Percentiles rank a stretch among this genome's conserved stretches.
Evolutionary conservation across 2,113 vertebrate species (phyloP).

Genomic region (Erythrolamprus reginae): DNA sequence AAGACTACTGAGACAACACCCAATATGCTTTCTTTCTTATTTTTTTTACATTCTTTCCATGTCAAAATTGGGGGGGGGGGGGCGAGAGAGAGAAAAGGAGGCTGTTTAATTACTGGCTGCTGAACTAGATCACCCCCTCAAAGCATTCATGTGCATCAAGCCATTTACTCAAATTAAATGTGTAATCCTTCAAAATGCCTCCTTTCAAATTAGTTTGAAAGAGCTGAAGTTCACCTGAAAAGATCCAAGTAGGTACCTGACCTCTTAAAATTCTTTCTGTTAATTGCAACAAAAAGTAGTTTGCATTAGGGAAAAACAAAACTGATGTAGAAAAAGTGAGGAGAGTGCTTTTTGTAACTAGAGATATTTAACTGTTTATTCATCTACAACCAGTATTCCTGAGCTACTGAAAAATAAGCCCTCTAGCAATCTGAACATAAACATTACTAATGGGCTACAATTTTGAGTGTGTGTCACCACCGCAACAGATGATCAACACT

Average conservation of each 20-base stretch:
- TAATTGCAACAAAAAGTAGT: constrained; percentile 69
- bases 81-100: not conserved
- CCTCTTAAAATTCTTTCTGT: constrained; percentile 70
- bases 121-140: constrained; percentile 74
- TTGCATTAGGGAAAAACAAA: constrained; percentile 58
- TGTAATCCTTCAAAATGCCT: constrained; percentile 84
- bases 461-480: constrained; percentile 33
- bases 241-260: constrained; percentile 71
- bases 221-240: constrained; percentile 81
- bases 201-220: constrained; percentile 83
- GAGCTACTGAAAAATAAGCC: constrained; percentile 40
- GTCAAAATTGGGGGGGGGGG: constrained; percentile 1
- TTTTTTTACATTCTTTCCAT: constrained; percentile 29
- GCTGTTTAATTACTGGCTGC: constrained; percentile 73
- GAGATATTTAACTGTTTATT: not conserved
- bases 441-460: constrained; percentile 12
- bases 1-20: constrained; percentile 42
- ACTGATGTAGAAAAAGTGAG: not conserved
- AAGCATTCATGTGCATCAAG: constrained; percentile 82
- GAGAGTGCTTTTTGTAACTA: not conserved
- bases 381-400: constrained; percentile 19
- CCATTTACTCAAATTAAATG: constrained; percentile 84
- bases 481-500: constrained; percentile 63
- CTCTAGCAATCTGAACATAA: constrained; percentile 17
- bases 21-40: constrained; percentile 37